phyloP scores from a whole-genome alignment of 1,140 invertebrate species.

The Trichonephila inaurata region DNA sequence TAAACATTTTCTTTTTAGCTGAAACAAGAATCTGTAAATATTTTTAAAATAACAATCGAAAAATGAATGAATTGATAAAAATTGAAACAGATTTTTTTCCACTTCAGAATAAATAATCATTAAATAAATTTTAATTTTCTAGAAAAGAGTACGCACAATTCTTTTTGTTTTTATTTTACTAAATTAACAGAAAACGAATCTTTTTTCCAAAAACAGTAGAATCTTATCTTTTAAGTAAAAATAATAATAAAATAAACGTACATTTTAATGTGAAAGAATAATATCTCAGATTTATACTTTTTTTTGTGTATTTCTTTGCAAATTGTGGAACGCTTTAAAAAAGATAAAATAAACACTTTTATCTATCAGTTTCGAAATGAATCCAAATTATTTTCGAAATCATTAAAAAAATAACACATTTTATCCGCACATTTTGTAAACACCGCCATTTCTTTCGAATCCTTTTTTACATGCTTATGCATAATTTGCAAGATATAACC shows the following conservation, averaged over 20 bases:
- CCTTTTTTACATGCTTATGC: neutral
- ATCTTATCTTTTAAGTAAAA: neutral
- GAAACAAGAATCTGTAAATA: too few species aligned
- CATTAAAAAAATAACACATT: neutral
- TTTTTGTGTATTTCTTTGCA: neutral
- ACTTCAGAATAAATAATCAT: too few species aligned
- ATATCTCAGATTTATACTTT: neutral
- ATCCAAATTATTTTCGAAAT: neutral
- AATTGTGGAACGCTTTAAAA: neutral
- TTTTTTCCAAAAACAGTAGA: neutral
- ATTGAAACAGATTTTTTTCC: too few species aligned
- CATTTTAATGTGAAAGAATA: too few species aligned
- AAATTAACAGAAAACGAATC: neutral
- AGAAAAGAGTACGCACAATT: too few species aligned
- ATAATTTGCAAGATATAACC: constrained; percentile 60
- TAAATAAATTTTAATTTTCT: too few species aligned
- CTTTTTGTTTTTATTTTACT: too few species aligned
- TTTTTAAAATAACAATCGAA: too few species aligned
- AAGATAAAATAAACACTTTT: neutral
- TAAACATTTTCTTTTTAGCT: too few species aligned
- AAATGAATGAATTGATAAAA: too few species aligned
- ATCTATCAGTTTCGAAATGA: neutral
- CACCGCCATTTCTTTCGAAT: neutral
- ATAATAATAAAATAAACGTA: neutral
- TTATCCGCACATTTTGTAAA: neutral